Evolutionary conservation across 2,113 vertebrate genomes (phyloP), one percentile per base, ranked within the genome.

Genomic region (Bungarus multicinctus): DNA sequence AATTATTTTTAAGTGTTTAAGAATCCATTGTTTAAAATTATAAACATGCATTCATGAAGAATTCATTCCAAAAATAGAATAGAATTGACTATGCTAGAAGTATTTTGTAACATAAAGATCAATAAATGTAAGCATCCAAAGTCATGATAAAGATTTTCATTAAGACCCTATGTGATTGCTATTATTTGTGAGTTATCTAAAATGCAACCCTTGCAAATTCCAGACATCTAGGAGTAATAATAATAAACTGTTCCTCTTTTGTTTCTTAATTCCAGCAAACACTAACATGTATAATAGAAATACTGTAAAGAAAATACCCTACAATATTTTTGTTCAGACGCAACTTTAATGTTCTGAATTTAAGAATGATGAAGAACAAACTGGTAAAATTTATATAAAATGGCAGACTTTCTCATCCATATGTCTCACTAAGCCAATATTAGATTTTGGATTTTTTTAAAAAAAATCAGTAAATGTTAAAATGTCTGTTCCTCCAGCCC

Each of bases 111-210:
- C 23, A 23, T 85, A 93, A 91, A 91, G 7, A 87, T 3, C 0
- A 0, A 89, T 74, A 81, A 91, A 94, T 92, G 92, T 74, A 95
- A 93, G 90, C 81, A 95, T 50, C 74, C 55, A 55, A 94, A 91
- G 85, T 91, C 53, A 89, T 34, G 39, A 87, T 92, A 94, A 96
- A 69, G 50, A 53, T 27, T 18, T 47, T 23, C 93, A 94, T 93
- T 93, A 93, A 94, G 6, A 64, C 57, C 94, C 94, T 88, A 74
- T 0, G 55, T 90, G 69, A 53, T 93, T 91, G 69, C 0, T 90
- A 88, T 94, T 55, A 0, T 74, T 94, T 85, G 93, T 94, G n/a
- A 92, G 57, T 52, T 93, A 85, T 64, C 87, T 93, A 88, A 50
- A 89, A 45, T 91, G 16, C 55, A 89, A 27, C 60, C n/a, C 57